These are phyloP conservation scores for Neodiprion lecontei DNA, from an alignment of 1,140 invertebrate genomes.

Conservation along the genomic window DNA sequence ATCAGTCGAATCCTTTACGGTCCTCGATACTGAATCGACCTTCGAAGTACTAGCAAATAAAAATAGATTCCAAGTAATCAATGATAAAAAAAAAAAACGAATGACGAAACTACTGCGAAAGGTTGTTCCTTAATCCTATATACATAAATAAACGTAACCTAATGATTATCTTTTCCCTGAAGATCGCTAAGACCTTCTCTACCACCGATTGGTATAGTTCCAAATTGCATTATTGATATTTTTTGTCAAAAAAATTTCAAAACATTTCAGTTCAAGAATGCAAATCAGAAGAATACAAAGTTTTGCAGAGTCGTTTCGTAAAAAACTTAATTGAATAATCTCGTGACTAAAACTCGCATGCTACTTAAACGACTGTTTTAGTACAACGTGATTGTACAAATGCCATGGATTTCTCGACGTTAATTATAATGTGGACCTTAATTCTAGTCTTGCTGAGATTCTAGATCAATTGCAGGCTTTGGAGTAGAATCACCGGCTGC, in stretches of 20 bases:
- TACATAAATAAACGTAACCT: neutral
- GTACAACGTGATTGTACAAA: neutral
- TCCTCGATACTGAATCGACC: too few relatives aligned
- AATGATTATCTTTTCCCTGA: neutral
- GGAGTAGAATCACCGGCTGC: constrained; percentile 25
- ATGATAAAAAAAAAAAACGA: too few relatives aligned
- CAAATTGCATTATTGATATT: neutral
- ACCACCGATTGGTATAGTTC: constrained; percentile 1
- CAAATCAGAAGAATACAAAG: constrained; percentile 3
- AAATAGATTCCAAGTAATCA: too few relatives aligned
- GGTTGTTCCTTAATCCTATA: too few relatives aligned
- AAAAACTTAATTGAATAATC: neutral
- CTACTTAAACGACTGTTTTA: neutral
- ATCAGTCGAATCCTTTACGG: too few relatives aligned
- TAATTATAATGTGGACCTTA: neutral
- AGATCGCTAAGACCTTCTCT: neutral
- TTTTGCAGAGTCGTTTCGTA: neutral
- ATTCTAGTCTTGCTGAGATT: neutral
- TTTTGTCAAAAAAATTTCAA: neutral
- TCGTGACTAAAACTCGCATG: neutral
- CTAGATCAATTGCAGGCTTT: neutral
- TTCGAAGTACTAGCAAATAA: too few relatives aligned
- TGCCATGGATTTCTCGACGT: neutral
- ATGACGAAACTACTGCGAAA: too few relatives aligned
- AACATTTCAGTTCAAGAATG: neutral